These are phyloP conservation scores for Gallirallus australis DNA, from an alignment of 2,797 vertebrate genomes.

Conservation along the genomic window DNA sequence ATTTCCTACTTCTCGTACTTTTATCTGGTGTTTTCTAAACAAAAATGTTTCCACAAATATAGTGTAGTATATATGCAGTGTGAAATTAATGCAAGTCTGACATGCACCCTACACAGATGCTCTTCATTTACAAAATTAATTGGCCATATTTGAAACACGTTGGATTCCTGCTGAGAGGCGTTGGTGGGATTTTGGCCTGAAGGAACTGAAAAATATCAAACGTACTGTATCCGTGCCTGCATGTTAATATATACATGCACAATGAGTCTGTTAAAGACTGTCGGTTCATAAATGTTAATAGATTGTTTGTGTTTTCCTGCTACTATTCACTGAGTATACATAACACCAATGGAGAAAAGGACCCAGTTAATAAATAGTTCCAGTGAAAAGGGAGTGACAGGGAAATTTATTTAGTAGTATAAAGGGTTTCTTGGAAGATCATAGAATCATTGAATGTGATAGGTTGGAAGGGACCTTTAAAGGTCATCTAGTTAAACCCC, in stretches of 20 bases:
- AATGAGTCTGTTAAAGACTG: not conserved
- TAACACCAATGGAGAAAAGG: not conserved
- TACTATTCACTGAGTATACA: not conserved
- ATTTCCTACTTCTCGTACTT: not conserved
- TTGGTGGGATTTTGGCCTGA: not conserved
- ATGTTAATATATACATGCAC: not conserved
- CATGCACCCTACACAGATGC: not conserved
- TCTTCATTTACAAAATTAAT: slow-evolving; percentile 32
- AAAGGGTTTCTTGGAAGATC: not conserved
- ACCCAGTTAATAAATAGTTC: not conserved
- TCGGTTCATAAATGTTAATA: not conserved
- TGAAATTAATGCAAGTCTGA: not conserved
- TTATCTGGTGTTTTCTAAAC: not conserved
- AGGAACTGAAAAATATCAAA: not conserved
- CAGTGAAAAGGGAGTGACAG: not conserved
- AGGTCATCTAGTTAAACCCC: too few species aligned
- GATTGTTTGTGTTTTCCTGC: not conserved
- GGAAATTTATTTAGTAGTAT: not conserved
- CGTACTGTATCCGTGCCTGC: not conserved
- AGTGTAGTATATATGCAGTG: not conserved
- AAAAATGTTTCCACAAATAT: not conserved
- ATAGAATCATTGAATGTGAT: too few species aligned
- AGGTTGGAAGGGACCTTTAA: too few species aligned
- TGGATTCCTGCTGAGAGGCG: not conserved
- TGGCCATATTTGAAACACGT: not conserved